These are phyloP conservation scores for Hartigia nigra DNA, from an alignment of 2,888 invertebrate species.

Conservation along the genomic window DNA sequence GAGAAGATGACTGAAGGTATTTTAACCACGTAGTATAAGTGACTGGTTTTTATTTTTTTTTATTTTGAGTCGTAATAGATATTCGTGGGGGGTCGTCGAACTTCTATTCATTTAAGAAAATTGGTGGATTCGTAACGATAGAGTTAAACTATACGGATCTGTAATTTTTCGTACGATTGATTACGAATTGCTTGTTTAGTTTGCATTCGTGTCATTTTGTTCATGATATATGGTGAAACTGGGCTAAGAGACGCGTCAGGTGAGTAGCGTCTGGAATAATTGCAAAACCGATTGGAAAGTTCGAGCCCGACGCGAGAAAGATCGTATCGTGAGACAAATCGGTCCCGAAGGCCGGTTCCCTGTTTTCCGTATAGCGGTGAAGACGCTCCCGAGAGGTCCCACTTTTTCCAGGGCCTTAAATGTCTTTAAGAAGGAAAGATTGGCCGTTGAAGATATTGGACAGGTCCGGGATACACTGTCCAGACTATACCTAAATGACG, in stretches of 20 bases:
- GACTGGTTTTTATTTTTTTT: neutral
- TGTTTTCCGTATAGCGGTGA: neutral
- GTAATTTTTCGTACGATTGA: neutral
- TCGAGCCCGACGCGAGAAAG: neutral
- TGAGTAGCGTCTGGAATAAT: neutral
- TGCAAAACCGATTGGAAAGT: neutral
- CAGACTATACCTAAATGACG: conserved; percentile 35
- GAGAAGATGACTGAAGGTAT: neutral
- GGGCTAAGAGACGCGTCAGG: neutral
- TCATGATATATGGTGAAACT: neutral
- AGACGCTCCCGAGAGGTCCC: neutral
- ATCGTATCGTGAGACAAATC: neutral
- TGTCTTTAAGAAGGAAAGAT: conserved; percentile 17
- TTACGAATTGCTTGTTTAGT: neutral
- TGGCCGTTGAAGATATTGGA: conserved; percentile 34
- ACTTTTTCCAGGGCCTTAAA: neutral
- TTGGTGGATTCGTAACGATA: neutral
- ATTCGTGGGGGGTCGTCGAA: neutral
- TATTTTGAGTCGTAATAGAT: accelerated
- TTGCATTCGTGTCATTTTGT: neutral
- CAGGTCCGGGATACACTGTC: conserved; percentile 52
- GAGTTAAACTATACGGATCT: neutral
- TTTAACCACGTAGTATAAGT: neutral
- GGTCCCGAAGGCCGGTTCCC: neutral
- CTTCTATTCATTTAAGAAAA: neutral